Conservation (phyloP, 2,888 invertebrate species). For the Thereva nobilitata region DNA sequence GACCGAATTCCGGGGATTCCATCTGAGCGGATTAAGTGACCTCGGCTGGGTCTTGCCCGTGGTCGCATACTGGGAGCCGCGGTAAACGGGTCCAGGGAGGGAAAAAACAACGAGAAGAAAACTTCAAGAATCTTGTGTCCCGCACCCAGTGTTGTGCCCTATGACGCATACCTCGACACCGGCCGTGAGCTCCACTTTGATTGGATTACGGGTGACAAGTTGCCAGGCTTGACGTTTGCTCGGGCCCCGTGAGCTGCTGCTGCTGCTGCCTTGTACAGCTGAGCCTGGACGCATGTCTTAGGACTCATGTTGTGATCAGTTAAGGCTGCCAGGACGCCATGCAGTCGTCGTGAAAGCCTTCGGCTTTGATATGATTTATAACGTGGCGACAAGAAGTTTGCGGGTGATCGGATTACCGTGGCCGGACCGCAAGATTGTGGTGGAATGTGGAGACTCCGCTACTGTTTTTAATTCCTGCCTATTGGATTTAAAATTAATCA, state of each 20-base stretch:
- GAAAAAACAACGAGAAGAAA: conserved; percentile 13
- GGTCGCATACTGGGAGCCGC: conserved; percentile 9
- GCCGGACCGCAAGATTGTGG: conserved; percentile 9
- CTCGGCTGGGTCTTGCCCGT: conserved; percentile 1
- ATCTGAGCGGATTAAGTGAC: conserved; percentile 29
- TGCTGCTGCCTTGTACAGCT: conserved; percentile 12
- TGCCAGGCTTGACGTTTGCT: not conserved
- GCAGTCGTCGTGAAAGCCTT: conserved; percentile 10
- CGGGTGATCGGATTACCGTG: conserved; percentile 39
- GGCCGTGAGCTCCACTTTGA: conserved; percentile 38
- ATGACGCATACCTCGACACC: conserved; percentile 28
- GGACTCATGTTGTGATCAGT: conserved; percentile 37
- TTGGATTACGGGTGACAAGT: conserved; percentile 38
- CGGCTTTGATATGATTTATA: conserved; percentile 38
- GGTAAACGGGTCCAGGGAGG: conserved; percentile 9
- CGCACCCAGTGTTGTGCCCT: conserved; percentile 10
- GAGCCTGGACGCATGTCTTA: conserved; percentile 7
- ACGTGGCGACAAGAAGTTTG: conserved; percentile 42
- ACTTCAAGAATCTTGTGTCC: conserved; percentile 31
- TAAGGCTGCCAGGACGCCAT: conserved; percentile 32
- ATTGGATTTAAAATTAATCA: too few relatives aligned
- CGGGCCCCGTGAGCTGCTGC: not conserved
- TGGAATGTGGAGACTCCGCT: not conserved
- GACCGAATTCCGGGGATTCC: conserved; percentile 37
- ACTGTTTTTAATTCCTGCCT: too few relatives aligned